phyloP scores from a whole-genome alignment of 2,888 invertebrate species.

The Drosophila prostipennis region DNA sequence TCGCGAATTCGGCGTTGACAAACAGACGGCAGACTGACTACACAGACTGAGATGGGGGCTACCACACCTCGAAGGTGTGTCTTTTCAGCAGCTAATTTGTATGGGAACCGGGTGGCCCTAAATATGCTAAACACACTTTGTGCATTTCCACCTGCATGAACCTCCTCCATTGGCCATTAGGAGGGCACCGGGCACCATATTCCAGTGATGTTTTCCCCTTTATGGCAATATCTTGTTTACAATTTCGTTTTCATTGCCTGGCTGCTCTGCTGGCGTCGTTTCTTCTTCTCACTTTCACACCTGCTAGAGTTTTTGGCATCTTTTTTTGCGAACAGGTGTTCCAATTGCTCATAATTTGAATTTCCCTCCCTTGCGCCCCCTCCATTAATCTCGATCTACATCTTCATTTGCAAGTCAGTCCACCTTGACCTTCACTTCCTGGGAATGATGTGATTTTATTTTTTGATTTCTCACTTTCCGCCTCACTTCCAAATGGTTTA shows the following conservation, averaged over 20 bases:
- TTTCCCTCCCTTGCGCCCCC: neutral
- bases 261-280: slow-evolving; percentile 2
- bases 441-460: slow-evolving; percentile 53
- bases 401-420: slow-evolving; percentile 23
- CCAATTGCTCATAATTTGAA: slow-evolving; percentile 30
- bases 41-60: slow-evolving; percentile 14
- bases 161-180: slow-evolving; percentile 20
- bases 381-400: slow-evolving; percentile 4
- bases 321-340: slow-evolving; percentile 46
- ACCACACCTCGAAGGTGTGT: slow-evolving; percentile 69
- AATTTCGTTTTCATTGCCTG: slow-evolving; percentile 34
- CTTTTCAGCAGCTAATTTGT: slow-evolving; percentile 35
- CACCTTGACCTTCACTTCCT: slow-evolving; percentile 72
- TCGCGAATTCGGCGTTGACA: slow-evolving; percentile 41
- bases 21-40: slow-evolving; percentile 3
- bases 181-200: slow-evolving; percentile 14
- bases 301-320: slow-evolving; percentile 14
- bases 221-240: slow-evolving; percentile 38
- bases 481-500: neutral
- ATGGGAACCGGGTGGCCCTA: slow-evolving; percentile 37
- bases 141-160: slow-evolving; percentile 42
- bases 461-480: slow-evolving; percentile 13
- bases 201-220: slow-evolving; percentile 6
- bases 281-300: slow-evolving; percentile 39
- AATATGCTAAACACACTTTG: slow-evolving; percentile 22